Evolutionary conservation across 2,113 vertebrate genomes (phyloP).

Genomic region (Barbus barbus): DNA sequence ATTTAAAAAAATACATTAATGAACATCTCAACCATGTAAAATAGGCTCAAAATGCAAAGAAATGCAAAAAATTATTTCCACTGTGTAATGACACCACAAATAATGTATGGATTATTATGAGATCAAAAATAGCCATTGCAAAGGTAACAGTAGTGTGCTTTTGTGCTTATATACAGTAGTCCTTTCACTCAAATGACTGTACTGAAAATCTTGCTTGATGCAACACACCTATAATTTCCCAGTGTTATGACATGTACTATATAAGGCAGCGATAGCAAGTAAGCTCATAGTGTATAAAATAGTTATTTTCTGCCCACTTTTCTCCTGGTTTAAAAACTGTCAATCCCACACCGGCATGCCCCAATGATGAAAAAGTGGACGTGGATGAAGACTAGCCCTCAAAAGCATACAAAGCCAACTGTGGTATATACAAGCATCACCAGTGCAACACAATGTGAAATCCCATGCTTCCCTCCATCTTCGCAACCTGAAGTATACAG

Average conservation of each 20-base stretch:
- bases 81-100: constrained; percentile 1
- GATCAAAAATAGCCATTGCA: background rate
- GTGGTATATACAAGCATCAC: background rate
- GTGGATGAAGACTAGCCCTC: background rate
- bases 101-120: background rate
- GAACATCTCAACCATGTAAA: background rate
- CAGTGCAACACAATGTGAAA: background rate
- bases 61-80: no score
- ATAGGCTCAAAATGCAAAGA: background rate
- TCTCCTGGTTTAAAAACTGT: constrained; percentile 17
- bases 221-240: constrained; percentile 31
- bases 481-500: background rate
- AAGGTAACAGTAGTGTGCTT: no score
- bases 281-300: background rate
- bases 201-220: background rate
- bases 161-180: no score
- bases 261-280: background rate
- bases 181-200: background rate
- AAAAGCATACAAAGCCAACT: constrained; percentile 17
- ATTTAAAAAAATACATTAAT: background rate
- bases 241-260: constrained; percentile 16
- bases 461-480: background rate
- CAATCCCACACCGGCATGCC: background rate
- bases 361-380: constrained; percentile 5
- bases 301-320: background rate